Evolutionary conservation across 2,797 vertebrate genomes (phyloP).

Genomic region (Cyclura pinguis): DNA sequence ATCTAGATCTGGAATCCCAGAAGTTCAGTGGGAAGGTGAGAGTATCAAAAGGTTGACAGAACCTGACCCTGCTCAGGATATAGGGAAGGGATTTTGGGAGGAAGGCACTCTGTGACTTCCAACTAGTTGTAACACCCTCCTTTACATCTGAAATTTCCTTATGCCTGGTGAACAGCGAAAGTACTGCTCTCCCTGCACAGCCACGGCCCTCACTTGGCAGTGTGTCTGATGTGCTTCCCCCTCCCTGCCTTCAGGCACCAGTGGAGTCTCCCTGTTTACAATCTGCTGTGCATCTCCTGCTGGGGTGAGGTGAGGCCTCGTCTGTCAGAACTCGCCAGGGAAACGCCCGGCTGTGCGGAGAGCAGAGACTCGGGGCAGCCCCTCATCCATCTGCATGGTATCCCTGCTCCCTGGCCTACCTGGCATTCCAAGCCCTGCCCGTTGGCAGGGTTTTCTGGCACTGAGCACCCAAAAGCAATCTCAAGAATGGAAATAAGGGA

Average conservation of each 20-base stretch:
- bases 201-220: slow-evolving; percentile 65
- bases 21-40: neutral
- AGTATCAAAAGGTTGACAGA: slow-evolving; percentile 1
- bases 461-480: neutral
- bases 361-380: slow-evolving; percentile 30
- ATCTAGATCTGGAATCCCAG: neutral
- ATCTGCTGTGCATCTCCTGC: slow-evolving; percentile 76
- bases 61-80: neutral
- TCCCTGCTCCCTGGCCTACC: slow-evolving; percentile 50
- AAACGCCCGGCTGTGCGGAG: slow-evolving; percentile 25
- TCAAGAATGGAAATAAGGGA: neutral
- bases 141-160: slow-evolving; percentile 20
- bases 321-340: slow-evolving; percentile 73
- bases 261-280: slow-evolving; percentile 79
- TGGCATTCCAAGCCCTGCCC: slow-evolving; percentile 41
- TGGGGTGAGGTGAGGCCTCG: slow-evolving; percentile 73
- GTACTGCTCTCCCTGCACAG: slow-evolving; percentile 5
- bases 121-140: slow-evolving; percentile 4
- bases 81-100: neutral
- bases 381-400: slow-evolving; percentile 22
- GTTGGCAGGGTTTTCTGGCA: slow-evolving; percentile 27
- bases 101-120: neutral
- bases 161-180: slow-evolving; percentile 12
- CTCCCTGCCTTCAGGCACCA: slow-evolving; percentile 73
- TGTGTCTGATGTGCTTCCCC: slow-evolving; percentile 66